These are phyloP conservation scores for Leptinotarsa tumamoca DNA, from an alignment of 2,888 invertebrate genomes.

Conservation along the genomic window DNA sequence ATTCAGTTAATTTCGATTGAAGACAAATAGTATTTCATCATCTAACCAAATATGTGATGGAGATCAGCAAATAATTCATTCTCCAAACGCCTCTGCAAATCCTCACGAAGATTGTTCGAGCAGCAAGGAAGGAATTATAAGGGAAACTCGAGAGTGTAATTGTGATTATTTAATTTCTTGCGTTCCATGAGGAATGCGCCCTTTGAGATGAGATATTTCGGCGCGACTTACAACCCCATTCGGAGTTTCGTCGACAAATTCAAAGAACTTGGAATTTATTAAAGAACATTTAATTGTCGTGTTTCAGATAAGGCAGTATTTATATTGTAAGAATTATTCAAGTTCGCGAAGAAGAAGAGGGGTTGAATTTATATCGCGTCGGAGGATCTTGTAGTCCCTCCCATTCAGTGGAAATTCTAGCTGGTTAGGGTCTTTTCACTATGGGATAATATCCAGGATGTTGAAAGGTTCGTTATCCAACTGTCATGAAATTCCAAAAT, in stretches of 20 bases:
- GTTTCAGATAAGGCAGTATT: conserved; percentile 29
- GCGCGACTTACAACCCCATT: conserved; percentile 1
- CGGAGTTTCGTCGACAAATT: conserved; percentile 22
- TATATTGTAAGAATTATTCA: conserved; percentile 22
- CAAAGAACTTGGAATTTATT: conserved; percentile 29
- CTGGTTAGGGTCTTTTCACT: not conserved
- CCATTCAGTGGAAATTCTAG: not conserved
- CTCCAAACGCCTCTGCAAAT: not conserved
- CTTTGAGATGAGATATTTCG: conserved; percentile 29
- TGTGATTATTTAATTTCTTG: conserved; percentile 27
- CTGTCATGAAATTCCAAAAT: not conserved
- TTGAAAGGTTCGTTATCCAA: not conserved
- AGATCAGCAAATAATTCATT: not conserved
- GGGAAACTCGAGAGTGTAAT: conserved; percentile 26
- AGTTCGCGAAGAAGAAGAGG: conserved; percentile 12
- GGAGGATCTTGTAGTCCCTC: conserved; percentile 1
- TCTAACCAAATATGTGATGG: not conserved
- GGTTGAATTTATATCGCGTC: not conserved
- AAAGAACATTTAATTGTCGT: conserved; percentile 30
- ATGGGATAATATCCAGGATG: not conserved
- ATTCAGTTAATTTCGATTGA: no score
- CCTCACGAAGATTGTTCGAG: conserved; percentile 1
- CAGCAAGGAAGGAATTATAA: conserved; percentile 13
- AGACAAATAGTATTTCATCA: not conserved
- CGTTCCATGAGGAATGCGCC: conserved; percentile 24